Base-by-base conservation (phyloP, 2,113 vertebrate species). In the Rhinopomastus cyanomelas region DNA sequence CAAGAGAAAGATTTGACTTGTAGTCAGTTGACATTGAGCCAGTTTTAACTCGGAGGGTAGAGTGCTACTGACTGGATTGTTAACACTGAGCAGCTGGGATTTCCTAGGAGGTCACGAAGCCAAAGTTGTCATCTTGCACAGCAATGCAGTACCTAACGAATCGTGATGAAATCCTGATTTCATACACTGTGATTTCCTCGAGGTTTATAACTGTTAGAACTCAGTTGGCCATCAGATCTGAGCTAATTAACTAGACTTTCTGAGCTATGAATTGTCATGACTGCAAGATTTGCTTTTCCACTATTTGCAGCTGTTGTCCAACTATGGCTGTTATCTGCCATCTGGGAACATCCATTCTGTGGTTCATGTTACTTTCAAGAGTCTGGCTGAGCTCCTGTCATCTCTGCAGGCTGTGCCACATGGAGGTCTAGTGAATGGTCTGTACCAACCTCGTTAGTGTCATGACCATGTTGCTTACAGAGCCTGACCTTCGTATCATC, bases 1-100 rank as follows among this genome's bases (percentile, higher is more conserved):
- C 77, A 86, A 44, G 84, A 85, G 81, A 87, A 73, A 64, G 56
- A 77, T 89, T 93, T 94, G 87, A 94, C 71, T 87, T 87, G 66
- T 61, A 90, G 74, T 93, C 81, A 94, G 18, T 90, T 96, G 94
- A 92, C 66, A 82, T 85, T 80, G 30, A 74, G 81, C 93, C 87
- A 89, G 81, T 92, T 94, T 95, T 95, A 87, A 91, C 85, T 94
- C 89, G 77, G 85, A 94, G 81, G 75, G 64, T 93, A 93, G 79
- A 89, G 78, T 80, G 79, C 85, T 95, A 80, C 91, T 88, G 75
- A 30, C 91, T 85, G 62, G 79, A 95, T 82, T 90, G 85, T 90
- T 93, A 92, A 87, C 64, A 87, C 59, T 55, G 87, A 90, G 75
- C 29, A 10, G 55, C 29, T 85, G 81, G 65, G 44, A 88, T 91